Conservation (phyloP, 2,113 vertebrate genomes). For the Arvicanthis niloticus region DNA sequence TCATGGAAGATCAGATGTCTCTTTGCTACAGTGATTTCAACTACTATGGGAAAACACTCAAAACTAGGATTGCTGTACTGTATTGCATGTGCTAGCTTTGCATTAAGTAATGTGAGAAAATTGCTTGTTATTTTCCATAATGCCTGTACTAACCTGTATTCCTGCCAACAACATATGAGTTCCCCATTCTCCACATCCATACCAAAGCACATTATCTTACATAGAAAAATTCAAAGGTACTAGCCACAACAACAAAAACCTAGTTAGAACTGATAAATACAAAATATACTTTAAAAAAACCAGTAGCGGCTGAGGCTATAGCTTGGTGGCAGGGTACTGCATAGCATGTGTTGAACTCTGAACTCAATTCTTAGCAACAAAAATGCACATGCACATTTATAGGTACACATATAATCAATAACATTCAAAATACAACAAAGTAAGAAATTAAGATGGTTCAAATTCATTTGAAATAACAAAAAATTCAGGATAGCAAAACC, state of each 20-base stretch:
- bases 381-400: neutral
- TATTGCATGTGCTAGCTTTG: neutral
- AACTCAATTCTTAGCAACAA: neutral
- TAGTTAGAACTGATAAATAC: neutral
- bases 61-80: neutral
- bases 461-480: too few species aligned
- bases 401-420: neutral
- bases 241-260: neutral
- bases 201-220: neutral
- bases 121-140: neutral
- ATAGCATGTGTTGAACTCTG: neutral
- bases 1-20: neutral
- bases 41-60: neutral
- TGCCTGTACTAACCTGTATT: neutral
- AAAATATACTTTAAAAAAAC: neutral
- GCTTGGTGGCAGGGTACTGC: too few species aligned
- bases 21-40: neutral
- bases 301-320: neutral
- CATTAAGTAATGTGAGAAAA: neutral
- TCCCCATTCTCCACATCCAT: neutral
- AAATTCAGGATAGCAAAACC: too few species aligned
- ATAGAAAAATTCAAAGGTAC: neutral
- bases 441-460: neutral
- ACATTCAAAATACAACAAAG: neutral
- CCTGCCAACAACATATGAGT: neutral